A percentile compares a stretch with the other conserved stretches of the same genome.
Evolutionary conservation across 2,797 vertebrate species (phyloP).

Genomic region (Clarias laeviceps): DNA sequence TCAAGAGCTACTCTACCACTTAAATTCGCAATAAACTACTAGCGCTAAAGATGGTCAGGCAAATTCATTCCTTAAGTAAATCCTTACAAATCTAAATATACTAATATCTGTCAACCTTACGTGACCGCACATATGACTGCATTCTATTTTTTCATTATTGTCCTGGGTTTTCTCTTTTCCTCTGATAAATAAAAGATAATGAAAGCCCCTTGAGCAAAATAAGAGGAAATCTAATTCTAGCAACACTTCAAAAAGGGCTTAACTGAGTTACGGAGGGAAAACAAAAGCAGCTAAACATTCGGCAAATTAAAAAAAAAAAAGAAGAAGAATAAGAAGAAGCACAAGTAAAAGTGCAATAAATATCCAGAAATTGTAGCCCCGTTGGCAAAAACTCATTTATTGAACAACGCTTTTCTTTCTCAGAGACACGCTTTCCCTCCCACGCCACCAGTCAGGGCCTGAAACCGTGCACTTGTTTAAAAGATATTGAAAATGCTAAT

Average conservation of each 20-base stretch:
- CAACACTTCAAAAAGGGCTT: slow-evolving; percentile 57
- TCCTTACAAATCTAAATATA: slow-evolving; percentile 40
- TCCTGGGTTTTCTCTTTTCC: slow-evolving; percentile 51
- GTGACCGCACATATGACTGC: slow-evolving; percentile 39
- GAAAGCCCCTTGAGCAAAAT: slow-evolving; percentile 58
- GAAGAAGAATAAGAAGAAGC: slow-evolving; percentile 40
- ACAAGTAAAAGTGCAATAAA: slow-evolving; percentile 51
- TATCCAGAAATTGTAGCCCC: slow-evolving; percentile 43
- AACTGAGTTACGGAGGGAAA: slow-evolving; percentile 51
- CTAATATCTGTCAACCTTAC: slow-evolving; percentile 39
- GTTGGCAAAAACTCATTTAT: slow-evolving; percentile 50
- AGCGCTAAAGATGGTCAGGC: slow-evolving; percentile 24
- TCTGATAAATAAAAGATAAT: slow-evolving; percentile 62
- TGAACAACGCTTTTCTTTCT: slow-evolving; percentile 48
- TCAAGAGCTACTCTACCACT: background rate
- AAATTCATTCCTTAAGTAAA: slow-evolving; percentile 40
- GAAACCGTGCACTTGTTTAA: slow-evolving; percentile 16
- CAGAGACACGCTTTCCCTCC: slow-evolving; percentile 30
- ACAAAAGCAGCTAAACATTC: slow-evolving; percentile 20
- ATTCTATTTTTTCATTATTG: slow-evolving; percentile 47
- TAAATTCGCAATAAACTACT: background rate
- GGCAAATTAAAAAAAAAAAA: slow-evolving; percentile 8
- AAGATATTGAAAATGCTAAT: slow-evolving; percentile 32
- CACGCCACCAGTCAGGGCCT: slow-evolving; percentile 5
- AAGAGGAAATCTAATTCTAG: slow-evolving; percentile 53